Evolutionary conservation across 2,797 vertebrate genomes (phyloP).

Genomic region (Remorina albescens): DNA sequence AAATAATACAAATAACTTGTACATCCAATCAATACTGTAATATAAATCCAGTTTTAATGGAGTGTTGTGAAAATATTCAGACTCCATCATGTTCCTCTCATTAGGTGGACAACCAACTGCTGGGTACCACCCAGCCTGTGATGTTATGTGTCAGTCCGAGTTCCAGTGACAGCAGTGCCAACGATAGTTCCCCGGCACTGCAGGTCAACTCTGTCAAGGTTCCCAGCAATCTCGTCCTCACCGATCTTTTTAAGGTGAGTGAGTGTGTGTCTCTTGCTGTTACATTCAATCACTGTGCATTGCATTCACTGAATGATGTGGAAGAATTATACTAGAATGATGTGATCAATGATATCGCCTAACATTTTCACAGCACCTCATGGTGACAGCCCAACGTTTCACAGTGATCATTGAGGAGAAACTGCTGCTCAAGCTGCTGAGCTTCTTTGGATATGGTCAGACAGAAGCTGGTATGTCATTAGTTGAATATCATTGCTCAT

Average conservation of each 20-base stretch:
- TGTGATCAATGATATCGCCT: neutral
- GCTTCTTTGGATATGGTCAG: conserved; percentile 94
- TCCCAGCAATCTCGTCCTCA: conserved; percentile 93
- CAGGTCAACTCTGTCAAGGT: conserved; percentile 95
- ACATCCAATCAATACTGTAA: too few species aligned
- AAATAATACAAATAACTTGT: too few species aligned
- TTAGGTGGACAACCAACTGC: conserved; percentile 97
- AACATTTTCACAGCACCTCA: conserved; percentile 88
- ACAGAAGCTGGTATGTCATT: conserved; percentile 89
- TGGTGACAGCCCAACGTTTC: conserved; percentile 93
- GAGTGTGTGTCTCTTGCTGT: conserved; percentile 29
- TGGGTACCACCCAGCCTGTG: conserved; percentile 94
- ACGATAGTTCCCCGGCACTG: conserved; percentile 89
- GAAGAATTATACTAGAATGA: neutral
- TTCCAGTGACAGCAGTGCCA: conserved; percentile 82
- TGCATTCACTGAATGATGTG: neutral
- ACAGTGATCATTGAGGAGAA: conserved; percentile 98
- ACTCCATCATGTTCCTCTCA: neutral
- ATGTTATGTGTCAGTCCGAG: conserved; percentile 92
- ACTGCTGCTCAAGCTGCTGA: conserved; percentile 93
- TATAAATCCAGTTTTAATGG: too few species aligned
- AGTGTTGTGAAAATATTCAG: neutral
- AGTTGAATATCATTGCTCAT: neutral
- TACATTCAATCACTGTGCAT: neutral
- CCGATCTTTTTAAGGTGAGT: conserved; percentile 95